These are phyloP conservation scores for Parazoanthus swiftii DNA, from an alignment of 92 coral and sea anemone species.

Conservation along the genomic window DNA sequence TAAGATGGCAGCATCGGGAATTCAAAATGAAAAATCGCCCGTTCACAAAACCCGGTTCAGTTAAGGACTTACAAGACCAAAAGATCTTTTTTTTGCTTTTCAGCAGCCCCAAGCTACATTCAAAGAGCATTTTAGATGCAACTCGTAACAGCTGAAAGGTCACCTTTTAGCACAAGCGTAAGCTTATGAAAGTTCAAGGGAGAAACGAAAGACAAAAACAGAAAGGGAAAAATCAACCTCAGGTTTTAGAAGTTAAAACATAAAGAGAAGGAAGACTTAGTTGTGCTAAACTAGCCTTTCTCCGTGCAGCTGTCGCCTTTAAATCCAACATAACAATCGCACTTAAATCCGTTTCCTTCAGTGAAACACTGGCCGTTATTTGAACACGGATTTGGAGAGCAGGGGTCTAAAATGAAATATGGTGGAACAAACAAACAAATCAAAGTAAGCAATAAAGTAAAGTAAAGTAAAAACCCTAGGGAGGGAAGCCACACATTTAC, in stretches of 20 bases:
- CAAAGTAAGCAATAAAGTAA: background rate
- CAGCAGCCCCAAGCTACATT: too few species aligned
- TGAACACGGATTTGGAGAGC: constrained; percentile 4
- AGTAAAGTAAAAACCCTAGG: background rate
- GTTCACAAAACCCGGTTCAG: too few species aligned
- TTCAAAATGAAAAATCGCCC: too few species aligned
- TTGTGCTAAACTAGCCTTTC: background rate
- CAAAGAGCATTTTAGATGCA: too few species aligned
- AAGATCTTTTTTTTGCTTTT: too few species aligned
- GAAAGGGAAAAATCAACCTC: background rate
- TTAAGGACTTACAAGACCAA: too few species aligned
- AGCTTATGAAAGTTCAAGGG: too few species aligned
- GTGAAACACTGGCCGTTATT: constrained; percentile 6
- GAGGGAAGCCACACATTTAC: too few species aligned
- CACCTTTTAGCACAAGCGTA: too few species aligned
- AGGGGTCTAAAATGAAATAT: constrained; percentile 1
- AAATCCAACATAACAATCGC: background rate
- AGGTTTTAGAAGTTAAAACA: background rate
- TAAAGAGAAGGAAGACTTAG: background rate
- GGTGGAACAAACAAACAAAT: background rate
- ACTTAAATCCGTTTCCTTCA: background rate
- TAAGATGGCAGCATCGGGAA: too few species aligned
- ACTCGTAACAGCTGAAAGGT: too few species aligned
- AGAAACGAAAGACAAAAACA: too few species aligned
- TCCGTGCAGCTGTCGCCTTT: constrained; percentile 10